Evolutionary conservation across 2,113 vertebrate genomes (phyloP).

Genomic region (Sphyrna mokarran): DNA sequence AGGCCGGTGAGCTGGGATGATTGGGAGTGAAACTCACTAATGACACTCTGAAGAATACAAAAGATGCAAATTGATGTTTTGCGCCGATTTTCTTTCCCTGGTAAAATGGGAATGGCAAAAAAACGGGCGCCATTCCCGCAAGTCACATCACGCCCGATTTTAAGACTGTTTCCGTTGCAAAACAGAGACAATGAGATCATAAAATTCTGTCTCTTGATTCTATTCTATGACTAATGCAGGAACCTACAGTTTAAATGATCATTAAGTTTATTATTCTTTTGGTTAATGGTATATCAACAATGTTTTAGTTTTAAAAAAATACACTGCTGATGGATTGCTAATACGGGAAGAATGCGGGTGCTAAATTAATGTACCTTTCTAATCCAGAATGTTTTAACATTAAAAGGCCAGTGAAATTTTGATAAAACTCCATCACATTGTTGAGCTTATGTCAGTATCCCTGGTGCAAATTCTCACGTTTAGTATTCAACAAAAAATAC

Average conservation of each 20-base stretch:
- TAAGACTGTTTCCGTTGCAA: no score
- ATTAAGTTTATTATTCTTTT: neutral
- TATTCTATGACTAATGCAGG: neutral
- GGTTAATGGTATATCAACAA: neutral
- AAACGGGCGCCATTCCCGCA: no score
- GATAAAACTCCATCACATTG: neutral
- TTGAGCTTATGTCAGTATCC: neutral
- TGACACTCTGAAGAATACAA: no score
- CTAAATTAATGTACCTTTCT: neutral
- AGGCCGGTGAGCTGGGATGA: no score
- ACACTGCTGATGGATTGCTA: neutral
- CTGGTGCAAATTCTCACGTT: neutral
- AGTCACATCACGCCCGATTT: no score
- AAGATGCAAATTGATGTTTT: no score
- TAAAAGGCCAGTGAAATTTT: neutral
- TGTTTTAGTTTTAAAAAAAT: neutral
- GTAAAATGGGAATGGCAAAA: no score
- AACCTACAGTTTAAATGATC: neutral
- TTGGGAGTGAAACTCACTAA: no score
- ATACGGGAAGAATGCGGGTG: neutral
- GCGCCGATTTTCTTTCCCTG: no score
- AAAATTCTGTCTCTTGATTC: no score
- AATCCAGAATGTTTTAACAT: neutral
- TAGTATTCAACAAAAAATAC: neutral
- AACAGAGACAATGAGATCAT: no score